Evolutionary conservation across 2,113 vertebrate species (phyloP).

Genomic region (Cranoglanis bouderius): DNA sequence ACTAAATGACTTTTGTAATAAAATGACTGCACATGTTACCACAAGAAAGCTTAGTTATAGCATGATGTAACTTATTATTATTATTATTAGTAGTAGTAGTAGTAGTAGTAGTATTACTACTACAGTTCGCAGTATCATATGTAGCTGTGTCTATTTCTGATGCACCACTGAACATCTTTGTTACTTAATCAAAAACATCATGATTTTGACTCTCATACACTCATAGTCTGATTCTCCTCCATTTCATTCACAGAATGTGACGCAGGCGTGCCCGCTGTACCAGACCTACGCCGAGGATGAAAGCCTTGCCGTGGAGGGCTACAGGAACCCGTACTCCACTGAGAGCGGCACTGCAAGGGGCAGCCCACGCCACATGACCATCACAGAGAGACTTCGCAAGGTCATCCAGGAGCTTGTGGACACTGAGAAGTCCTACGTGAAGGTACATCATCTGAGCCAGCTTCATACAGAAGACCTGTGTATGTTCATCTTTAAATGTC

Average conservation of each 20-base stretch:
- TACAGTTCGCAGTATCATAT: not conserved
- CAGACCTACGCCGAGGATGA: slow-evolving; percentile 73
- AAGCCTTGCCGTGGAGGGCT: slow-evolving; percentile 53
- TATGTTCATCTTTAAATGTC: not conserved
- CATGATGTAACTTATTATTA: not conserved
- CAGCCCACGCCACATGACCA: slow-evolving; percentile 83
- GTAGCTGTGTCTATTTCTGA: not conserved
- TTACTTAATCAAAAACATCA: not conserved
- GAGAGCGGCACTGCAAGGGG: slow-evolving; percentile 65
- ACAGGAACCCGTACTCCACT: slow-evolving; percentile 65
- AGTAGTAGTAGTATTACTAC: not conserved
- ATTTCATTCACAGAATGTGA: slow-evolving; percentile 73
- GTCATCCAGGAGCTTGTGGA: slow-evolving; percentile 94
- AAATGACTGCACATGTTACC: not conserved
- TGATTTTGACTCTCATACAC: not conserved
- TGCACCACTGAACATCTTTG: not conserved
- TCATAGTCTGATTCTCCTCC: not conserved
- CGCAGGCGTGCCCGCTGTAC: slow-evolving; percentile 72
- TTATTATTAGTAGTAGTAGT: not conserved
- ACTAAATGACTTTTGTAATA: not conserved
- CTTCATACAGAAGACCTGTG: not conserved
- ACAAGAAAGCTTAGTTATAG: not conserved
- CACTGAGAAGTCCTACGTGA: slow-evolving; percentile 94
- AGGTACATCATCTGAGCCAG: slow-evolving; percentile 70
- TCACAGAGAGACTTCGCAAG: slow-evolving; percentile 85